Evolutionary conservation across 1,140 invertebrate genomes (phyloP).

Genomic region (Caenorhabditis remanei): DNA sequence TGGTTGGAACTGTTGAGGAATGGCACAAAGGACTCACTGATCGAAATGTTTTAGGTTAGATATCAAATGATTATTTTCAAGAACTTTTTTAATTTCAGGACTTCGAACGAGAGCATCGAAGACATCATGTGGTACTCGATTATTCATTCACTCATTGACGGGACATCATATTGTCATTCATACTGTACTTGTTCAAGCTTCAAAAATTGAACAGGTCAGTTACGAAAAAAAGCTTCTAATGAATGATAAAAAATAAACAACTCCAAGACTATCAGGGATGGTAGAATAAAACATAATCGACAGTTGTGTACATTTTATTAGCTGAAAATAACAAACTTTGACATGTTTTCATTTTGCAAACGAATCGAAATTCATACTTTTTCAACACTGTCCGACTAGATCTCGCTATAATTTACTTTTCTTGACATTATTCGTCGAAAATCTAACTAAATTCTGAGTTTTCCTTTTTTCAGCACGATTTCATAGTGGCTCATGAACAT

Average conservation of each 20-base stretch:
- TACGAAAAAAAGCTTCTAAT: not conserved
- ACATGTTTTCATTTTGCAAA: no score
- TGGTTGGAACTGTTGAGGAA: constrained; percentile 23
- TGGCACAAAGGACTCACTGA: not conserved
- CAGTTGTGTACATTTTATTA: no score
- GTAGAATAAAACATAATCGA: no score
- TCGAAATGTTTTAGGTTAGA: constrained; percentile 2
- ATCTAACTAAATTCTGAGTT: no score
- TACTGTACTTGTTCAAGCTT: not conserved
- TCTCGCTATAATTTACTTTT: no score
- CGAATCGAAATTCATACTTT: no score
- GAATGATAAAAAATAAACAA: no score
- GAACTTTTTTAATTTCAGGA: constrained; percentile 5
- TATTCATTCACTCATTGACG: constrained; percentile 59
- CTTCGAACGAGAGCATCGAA: not conserved
- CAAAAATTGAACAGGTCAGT: constrained; percentile 24
- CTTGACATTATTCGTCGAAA: no score
- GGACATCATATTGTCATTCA: constrained; percentile 32
- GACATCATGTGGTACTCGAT: constrained; percentile 31
- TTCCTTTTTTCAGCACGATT: not conserved
- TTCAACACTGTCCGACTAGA: no score
- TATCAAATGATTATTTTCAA: not conserved
- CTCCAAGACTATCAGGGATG: no score
- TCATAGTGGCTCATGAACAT: constrained; percentile 32
- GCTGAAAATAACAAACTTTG: no score